Base-by-base conservation (phyloP, 2,113 vertebrate species). In the Menura novaehollandiae region DNA sequence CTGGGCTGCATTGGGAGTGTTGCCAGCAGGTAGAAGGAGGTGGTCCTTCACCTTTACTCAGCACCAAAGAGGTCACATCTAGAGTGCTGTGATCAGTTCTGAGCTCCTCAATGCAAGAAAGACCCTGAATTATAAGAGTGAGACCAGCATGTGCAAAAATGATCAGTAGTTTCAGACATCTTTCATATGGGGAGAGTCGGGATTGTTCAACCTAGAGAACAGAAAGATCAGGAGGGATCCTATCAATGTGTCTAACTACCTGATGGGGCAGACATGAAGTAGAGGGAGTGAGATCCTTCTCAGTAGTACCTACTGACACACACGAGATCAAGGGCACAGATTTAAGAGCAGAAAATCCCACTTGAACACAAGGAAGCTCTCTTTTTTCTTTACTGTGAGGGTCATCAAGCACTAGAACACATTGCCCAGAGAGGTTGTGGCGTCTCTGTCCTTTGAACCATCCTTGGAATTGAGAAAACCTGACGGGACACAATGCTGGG, bases 101-200 rank as follows among this genome's bases (percentile, higher is more conserved):
- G 41, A 10, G 2, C 8, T 28, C 7, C 16, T 60, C 11, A 56
- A 10, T 13, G 9, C 44, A 71, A 62, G 49, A 69, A 76, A 69
- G 11, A 35, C 13, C 43, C 10, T 52, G 14, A 33, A 32, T 59
- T 75, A 49, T 32, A 30, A 26, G 44, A 52, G 3, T 0, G 0
- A 81, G 27, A 44, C 41, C 4, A 63, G 15, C 11, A 33, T 0
- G 2, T 26, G 24, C 11, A 67, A 58, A 85, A 43, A 24, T 7
- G 2, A 22, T 44, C 10, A 53, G 56, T 37, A 52, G 11, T 47
- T 19, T 81, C 27, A 11, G 14, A 0, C 2, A 16, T 32, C 22
- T 69, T 53, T 84, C 17, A 13, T 20, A 32, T 18, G 28, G 55
- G 18, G 8, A 82, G 15, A 74, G 11, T 8, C 19, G 9, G 9